These are phyloP conservation scores for Catocala nupta DNA, from an alignment of 2,888 invertebrate species.

Conservation along the genomic window DNA sequence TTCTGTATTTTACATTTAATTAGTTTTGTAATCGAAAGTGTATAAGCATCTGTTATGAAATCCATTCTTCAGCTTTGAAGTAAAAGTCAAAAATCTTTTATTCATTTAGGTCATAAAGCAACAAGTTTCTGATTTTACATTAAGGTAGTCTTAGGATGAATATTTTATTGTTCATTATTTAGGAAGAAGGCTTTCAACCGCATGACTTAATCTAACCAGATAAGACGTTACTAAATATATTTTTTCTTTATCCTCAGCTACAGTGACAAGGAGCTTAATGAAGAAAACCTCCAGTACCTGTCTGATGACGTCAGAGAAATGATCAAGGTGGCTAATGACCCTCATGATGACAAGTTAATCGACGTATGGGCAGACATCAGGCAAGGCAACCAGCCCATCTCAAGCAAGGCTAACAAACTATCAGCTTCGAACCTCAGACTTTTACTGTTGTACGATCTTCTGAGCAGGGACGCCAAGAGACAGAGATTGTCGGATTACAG, in stretches of 20 bases:
- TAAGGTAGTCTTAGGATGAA: too few species aligned
- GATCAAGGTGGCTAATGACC: conserved; percentile 76
- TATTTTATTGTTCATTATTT: too few species aligned
- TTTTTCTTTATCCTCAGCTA: conserved; percentile 7
- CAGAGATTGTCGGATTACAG: conserved; percentile 88
- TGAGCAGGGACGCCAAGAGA: conserved; percentile 90
- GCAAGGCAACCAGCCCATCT: conserved; percentile 64
- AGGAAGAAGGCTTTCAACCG: too few species aligned
- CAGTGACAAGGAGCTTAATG: conserved; percentile 62
- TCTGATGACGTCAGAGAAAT: conserved; percentile 77
- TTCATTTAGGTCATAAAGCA: too few species aligned
- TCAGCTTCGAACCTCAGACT: conserved; percentile 88
- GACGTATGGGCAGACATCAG: conserved; percentile 75
- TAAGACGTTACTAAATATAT: too few species aligned
- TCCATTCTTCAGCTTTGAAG: too few species aligned
- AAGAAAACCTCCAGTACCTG: conserved; percentile 79
- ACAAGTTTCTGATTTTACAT: too few species aligned
- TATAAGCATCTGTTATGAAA: too few species aligned
- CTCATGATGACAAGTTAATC: conserved; percentile 71
- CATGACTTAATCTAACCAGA: too few species aligned
- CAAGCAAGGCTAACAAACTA: conserved; percentile 82
- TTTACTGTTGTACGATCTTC: conserved; percentile 88
- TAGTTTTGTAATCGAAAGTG: too few species aligned
- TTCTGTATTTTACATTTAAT: too few species aligned
- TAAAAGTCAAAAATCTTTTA: too few species aligned